These are phyloP conservation scores for Promerops cafer DNA, from an alignment of 2,113 vertebrate genomes.

Conservation along the genomic window DNA sequence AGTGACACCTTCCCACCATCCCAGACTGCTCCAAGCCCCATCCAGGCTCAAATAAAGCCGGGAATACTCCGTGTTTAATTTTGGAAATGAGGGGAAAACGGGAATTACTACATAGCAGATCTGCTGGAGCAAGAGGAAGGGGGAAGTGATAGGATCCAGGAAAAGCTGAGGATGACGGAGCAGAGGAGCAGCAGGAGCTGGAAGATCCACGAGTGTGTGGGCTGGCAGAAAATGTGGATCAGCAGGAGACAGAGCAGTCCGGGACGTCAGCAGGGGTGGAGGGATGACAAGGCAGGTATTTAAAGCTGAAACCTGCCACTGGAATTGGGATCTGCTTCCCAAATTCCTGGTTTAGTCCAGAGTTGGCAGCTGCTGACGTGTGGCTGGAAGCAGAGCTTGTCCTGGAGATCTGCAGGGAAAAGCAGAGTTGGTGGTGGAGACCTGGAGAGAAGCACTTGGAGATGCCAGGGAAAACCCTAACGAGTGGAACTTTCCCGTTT, in stretches of 20 bases:
- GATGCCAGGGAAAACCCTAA: background rate
- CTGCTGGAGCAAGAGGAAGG: background rate
- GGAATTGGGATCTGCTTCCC: background rate
- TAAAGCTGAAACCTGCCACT: background rate
- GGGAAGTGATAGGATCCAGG: background rate
- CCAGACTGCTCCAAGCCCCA: background rate
- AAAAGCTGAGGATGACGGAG: background rate
- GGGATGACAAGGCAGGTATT: background rate
- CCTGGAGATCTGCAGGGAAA: background rate
- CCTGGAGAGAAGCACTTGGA: background rate
- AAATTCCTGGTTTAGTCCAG: background rate
- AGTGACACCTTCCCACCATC: background rate
- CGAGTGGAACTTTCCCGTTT: rapidly evolving
- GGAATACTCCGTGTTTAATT: background rate
- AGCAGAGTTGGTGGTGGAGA: background rate
- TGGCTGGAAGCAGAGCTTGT: background rate
- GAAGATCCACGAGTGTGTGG: background rate
- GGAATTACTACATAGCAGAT: background rate
- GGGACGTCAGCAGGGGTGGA: background rate
- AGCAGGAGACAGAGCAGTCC: background rate
- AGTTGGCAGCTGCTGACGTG: background rate
- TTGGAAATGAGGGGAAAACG: background rate
- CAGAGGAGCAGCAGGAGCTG: background rate
- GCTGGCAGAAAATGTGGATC: background rate
- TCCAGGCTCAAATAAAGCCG: rapidly evolving